Base-by-base conservation (phyloP, 2,113 vertebrate genomes). In the Neopipo cinnamomea region DNA sequence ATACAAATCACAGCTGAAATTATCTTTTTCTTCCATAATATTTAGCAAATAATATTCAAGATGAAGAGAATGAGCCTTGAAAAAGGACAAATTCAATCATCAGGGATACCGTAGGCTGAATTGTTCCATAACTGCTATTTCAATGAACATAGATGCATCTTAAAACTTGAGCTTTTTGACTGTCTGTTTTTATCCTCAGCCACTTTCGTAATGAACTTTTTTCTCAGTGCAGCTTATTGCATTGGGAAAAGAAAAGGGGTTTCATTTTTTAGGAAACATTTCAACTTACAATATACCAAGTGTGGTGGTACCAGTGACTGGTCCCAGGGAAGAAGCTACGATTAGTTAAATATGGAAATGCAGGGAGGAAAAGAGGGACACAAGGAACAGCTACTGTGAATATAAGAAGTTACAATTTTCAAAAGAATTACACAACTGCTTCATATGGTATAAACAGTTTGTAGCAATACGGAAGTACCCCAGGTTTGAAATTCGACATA, bases 41-140 rank as follows among this genome's bases (percentile, higher is more conserved):
- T 70, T 92, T 87, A 95, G 70, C 56, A 92, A 95, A 74, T 76
- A 85, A 76, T 79, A 74, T 85, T 91, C 30, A 73, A 82, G 50
- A 59, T 66, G 37, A 94, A 79, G 89, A 86, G 46, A 71, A 78
- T 76, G 92, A 79, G 70, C 88, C 55, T 95, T 91, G 80, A 83
- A 65, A 95, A 96, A 91, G 63, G 61, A 80, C 56, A 71, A 63
- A 85, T 75, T 72, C 63, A 85, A 22, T 85, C 85, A 47, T 95
- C 12, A 74, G 80, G 5, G 39, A 91, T 86, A 50, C 46, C 85
- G 42, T 31, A 77, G 35, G 31, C 6, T 49, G 31, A 81, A 52
- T 55, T 82, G 49, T 41, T 84, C 68, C 56, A 81, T 50, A 90
- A 68, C n/a, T 4, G 1, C 59, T 41, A 44, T n/a, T 49, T 85